Conservation (phyloP, 2,113 vertebrate genomes). For the Glaucomys volans region DNA sequence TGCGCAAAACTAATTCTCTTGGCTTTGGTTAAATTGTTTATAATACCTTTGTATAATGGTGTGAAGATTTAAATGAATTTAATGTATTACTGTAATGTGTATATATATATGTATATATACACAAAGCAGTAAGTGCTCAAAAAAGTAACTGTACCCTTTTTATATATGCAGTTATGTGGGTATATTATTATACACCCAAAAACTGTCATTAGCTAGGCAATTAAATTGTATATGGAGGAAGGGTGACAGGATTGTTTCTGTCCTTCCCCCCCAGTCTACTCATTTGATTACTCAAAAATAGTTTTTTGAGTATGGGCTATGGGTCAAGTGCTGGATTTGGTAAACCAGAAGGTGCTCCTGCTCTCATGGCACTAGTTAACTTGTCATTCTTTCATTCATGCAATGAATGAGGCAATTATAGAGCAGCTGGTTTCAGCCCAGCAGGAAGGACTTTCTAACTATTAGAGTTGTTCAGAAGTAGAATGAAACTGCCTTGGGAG, state of each 20-base stretch:
- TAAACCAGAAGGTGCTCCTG: neutral
- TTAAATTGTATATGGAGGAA: neutral
- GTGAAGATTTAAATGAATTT: neutral
- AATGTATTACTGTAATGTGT: neutral
- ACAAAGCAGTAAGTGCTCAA: neutral
- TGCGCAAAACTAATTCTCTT: neutral
- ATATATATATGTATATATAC: too few species aligned
- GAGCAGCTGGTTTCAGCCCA: conserved; percentile 55
- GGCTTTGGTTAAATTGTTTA: neutral
- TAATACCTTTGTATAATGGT: neutral
- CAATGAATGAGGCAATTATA: conserved; percentile 56
- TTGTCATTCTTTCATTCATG: conserved; percentile 57
- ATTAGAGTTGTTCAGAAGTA: conserved; percentile 58
- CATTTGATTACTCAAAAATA: neutral
- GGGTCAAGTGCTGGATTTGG: neutral
- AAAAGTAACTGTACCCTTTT: neutral
- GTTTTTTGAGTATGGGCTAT: neutral
- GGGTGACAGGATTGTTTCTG: neutral
- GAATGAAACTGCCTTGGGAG: conserved; percentile 43
- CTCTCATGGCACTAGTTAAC: neutral
- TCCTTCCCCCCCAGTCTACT: neutral
- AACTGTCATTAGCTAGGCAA: neutral
- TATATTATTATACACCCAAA: neutral
- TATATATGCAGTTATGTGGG: neutral
- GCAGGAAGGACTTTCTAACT: conserved; percentile 60